These are phyloP conservation scores for Fulica atra DNA, from an alignment of 2,113 vertebrate species.

Conservation along the genomic window DNA sequence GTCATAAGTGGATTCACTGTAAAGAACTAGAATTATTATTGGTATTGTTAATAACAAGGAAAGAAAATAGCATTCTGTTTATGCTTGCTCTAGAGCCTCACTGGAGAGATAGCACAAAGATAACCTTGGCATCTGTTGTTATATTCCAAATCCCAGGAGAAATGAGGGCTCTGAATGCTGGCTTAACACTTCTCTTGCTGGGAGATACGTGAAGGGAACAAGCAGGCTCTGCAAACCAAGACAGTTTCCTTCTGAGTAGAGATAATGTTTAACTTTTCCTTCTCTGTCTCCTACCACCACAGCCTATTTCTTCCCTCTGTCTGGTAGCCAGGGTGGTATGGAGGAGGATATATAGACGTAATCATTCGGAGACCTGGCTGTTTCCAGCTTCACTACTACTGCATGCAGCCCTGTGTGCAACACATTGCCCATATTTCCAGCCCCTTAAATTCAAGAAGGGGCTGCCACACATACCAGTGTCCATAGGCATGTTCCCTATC, in stretches of 20 bases:
- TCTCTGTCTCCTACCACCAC: not conserved
- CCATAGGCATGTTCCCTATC: not conserved
- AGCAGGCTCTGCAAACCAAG: not conserved
- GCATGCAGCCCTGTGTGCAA: not conserved
- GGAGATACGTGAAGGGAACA: not conserved
- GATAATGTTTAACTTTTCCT: not conserved
- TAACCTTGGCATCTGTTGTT: constrained; percentile 27
- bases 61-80: constrained; percentile 14
- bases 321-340: not conserved
- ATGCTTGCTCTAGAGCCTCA: not conserved
- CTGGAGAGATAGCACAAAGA: constrained; percentile 9
- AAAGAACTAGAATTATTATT: not conserved
- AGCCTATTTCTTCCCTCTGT: not conserved
- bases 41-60: not conserved
- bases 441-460: not conserved
- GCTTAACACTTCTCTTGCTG: constrained; percentile 34
- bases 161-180: not conserved
- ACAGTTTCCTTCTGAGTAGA: not conserved
- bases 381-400: not conserved
- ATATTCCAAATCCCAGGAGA: not conserved
- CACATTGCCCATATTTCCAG: not conserved
- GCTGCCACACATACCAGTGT: not conserved
- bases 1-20: not conserved
- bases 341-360: not conserved
- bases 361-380: not conserved